A percentile compares a stretch with the other conserved stretches of the same genome.
These are phyloP conservation scores for Bombus cullumanus DNA, from an alignment of 1,140 invertebrate genomes.

Conservation along the genomic window DNA sequence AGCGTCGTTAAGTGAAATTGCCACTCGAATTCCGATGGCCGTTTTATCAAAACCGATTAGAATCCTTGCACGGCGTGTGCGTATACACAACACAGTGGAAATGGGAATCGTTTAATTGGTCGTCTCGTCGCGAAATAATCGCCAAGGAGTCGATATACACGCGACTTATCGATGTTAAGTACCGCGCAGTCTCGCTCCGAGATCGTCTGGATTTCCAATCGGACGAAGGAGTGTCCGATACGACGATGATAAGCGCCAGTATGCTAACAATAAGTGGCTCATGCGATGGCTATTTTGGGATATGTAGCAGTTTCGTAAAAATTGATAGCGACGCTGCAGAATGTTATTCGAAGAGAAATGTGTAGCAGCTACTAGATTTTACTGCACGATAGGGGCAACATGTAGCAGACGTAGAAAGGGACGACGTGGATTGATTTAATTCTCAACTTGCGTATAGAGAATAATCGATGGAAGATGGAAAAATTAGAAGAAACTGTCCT, in stretches of 20 bases:
- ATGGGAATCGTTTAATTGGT: neutral
- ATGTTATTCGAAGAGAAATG: neutral
- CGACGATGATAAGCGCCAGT: neutral
- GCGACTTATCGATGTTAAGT: neutral
- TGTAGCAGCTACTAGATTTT: neutral
- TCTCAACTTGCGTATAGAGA: too few relatives aligned
- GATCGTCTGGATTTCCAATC: neutral
- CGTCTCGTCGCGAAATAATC: neutral
- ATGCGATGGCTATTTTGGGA: neutral
- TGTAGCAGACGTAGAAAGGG: too few relatives aligned
- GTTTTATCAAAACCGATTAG: neutral
- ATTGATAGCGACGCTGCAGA: neutral
- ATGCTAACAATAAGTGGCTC: neutral
- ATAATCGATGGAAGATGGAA: too few relatives aligned
- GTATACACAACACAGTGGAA: neutral
- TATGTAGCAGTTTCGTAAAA: neutral
- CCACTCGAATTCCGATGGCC: slow-evolving; percentile 4
- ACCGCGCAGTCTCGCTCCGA: neutral
- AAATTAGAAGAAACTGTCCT: too few relatives aligned
- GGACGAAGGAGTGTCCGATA: neutral
- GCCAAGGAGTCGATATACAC: neutral
- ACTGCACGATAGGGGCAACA: neutral
- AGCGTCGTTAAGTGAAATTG: slow-evolving; percentile 24
- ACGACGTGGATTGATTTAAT: too few relatives aligned
- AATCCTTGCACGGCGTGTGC: neutral